A percentile compares a stretch with the other conserved stretches of the same genome.
These are phyloP conservation scores for Anas georgica DNA, from an alignment of 2,797 vertebrate species.

Conservation along the genomic window DNA sequence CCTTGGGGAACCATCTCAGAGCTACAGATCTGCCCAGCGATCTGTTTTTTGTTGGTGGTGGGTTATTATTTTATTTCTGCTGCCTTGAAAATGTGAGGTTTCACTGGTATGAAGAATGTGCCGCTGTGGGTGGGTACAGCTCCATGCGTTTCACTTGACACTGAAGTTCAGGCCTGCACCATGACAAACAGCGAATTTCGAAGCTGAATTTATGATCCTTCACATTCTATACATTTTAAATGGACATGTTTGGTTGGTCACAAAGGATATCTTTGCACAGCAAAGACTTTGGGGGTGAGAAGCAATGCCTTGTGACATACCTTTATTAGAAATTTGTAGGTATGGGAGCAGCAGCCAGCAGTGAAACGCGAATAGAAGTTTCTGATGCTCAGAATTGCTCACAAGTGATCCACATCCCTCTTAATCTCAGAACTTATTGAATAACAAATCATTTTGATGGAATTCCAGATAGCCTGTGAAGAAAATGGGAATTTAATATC, in stretches of 20 bases:
- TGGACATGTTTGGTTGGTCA: not conserved
- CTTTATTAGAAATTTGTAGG: not conserved
- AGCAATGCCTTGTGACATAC: not conserved
- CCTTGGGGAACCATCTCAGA: not conserved
- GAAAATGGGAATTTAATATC: constrained; percentile 45
- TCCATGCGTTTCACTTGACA: not conserved
- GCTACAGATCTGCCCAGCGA: not conserved
- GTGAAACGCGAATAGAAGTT: not conserved
- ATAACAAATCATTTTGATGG: constrained; percentile 20
- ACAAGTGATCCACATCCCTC: not conserved
- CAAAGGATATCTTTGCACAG: not conserved
- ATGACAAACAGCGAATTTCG: not conserved
- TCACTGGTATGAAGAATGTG: not conserved
- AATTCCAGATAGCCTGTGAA: not conserved
- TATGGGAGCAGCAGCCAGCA: not conserved
- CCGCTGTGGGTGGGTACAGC: not conserved
- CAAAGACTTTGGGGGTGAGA: not conserved
- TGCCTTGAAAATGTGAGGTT: not conserved
- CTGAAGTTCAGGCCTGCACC: not conserved
- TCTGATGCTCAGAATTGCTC: not conserved
- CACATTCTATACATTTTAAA: not conserved
- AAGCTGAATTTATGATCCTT: not conserved
- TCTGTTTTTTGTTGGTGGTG: too few species aligned
- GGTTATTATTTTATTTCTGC: not conserved
- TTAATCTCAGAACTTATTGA: constrained; percentile 3